A percentile compares a stretch with the other conserved stretches of the same genome.
These are phyloP conservation scores for Catocala nupta DNA, from an alignment of 2,888 invertebrate species.

Conservation along the genomic window DNA sequence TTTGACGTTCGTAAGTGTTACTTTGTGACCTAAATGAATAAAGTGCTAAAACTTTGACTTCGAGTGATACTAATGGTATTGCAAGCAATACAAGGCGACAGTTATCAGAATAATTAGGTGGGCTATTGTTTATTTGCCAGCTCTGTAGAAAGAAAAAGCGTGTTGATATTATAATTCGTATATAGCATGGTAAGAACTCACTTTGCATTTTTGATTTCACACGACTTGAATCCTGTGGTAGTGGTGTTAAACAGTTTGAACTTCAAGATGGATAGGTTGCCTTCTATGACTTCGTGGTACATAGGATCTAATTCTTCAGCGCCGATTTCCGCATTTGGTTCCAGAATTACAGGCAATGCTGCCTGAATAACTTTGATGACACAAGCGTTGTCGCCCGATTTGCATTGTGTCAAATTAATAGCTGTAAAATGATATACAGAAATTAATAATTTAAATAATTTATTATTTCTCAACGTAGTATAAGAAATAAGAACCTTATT, in stretches of 20 bases:
- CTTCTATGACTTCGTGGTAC: conserved; percentile 48
- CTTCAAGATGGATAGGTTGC: conserved; percentile 50
- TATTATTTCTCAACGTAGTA: too few relatives aligned
- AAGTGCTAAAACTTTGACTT: too few relatives aligned
- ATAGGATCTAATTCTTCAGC: conserved; percentile 57
- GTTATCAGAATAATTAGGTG: too few relatives aligned
- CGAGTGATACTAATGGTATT: too few relatives aligned
- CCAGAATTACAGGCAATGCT: conserved; percentile 40
- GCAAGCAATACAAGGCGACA: too few relatives aligned
- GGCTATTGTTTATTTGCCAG: too few relatives aligned
- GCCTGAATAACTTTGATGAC: conserved; percentile 40
- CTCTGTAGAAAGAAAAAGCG: too few relatives aligned
- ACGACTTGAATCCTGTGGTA: conserved; percentile 55
- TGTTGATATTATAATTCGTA: too few relatives aligned
- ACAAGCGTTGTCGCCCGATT: conserved; percentile 51
- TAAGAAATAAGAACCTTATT: too few relatives aligned
- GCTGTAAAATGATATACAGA: conserved; percentile 15
- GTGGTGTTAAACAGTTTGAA: conserved; percentile 52
- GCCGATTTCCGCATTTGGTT: conserved; percentile 49
- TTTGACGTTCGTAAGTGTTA: too few relatives aligned
- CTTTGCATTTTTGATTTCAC: conserved; percentile 53
- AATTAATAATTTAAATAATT: not conserved
- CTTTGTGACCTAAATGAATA: too few relatives aligned
- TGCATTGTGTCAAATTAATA: conserved; percentile 48
- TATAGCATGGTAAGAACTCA: conserved; percentile 37